These are phyloP conservation scores for Danio albolineatus DNA, from an alignment of 2,797 vertebrate species.

Conservation along the genomic window DNA sequence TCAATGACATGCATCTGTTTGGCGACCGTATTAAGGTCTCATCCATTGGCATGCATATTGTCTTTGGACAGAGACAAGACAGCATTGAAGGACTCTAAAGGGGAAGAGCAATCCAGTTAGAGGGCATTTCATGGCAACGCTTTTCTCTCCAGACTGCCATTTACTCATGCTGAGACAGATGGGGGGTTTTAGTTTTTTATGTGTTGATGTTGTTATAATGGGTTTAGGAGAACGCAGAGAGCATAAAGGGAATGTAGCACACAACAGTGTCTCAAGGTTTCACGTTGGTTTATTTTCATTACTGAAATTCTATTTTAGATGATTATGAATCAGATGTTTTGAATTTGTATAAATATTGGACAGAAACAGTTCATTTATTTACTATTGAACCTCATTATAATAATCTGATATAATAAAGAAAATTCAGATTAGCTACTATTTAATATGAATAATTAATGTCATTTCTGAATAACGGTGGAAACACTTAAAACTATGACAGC, in stretches of 20 bases:
- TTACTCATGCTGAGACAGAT: conserved; percentile 45
- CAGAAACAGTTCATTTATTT: not conserved
- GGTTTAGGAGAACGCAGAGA: conserved; percentile 9
- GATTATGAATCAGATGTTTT: not conserved
- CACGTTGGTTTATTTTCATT: not conserved
- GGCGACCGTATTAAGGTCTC: conserved; percentile 58
- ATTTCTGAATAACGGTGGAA: not conserved
- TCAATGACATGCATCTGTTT: conserved; percentile 67
- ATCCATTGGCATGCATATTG: conserved; percentile 72
- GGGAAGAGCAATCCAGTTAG: conserved; percentile 57
- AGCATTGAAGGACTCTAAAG: conserved; percentile 52
- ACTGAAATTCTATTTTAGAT: not conserved
- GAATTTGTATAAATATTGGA: not conserved
- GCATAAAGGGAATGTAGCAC: not conserved
- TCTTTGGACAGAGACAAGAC: conserved; percentile 54
- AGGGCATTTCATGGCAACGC: conserved; percentile 57
- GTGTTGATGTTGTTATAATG: conserved; percentile 18
- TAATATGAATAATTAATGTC: not conserved
- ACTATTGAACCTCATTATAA: not conserved
- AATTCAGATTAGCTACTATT: not conserved
- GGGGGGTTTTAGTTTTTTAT: conserved; percentile 8
- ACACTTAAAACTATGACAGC: not conserved
- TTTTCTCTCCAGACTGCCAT: conserved; percentile 72
- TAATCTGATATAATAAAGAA: not conserved
- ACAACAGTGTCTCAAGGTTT: not conserved